These are phyloP conservation scores for Hemicentrotus pulcherrimus DNA, from an alignment of 35 echinoderm and acorn worm genomes.

Conservation along the genomic window DNA sequence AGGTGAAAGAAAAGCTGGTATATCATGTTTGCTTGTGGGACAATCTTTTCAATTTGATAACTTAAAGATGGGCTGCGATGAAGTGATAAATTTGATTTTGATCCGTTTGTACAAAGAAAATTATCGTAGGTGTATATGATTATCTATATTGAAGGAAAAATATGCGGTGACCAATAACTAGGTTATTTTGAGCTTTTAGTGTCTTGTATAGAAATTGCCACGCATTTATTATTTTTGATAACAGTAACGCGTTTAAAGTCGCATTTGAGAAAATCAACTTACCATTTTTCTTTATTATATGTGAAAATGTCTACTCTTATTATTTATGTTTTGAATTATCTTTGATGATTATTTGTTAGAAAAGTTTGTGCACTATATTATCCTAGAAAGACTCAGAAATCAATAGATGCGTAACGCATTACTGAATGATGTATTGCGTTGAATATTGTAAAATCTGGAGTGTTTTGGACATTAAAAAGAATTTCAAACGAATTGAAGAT, in stretches of 20 bases:
- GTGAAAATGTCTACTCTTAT: not conserved
- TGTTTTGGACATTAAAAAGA: not conserved
- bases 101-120: not conserved
- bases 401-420: not conserved
- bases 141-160: not conserved
- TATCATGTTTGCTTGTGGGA: not conserved
- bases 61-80: not conserved
- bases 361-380: not conserved
- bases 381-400: conserved; percentile 18
- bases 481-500: not conserved
- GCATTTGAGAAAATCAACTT: not conserved
- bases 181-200: not conserved
- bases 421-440: conserved; percentile 3
- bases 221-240: conserved; percentile 41
- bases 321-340: not conserved
- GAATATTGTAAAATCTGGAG: conserved; percentile 29
- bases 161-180: conserved; percentile 26
- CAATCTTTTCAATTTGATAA: not conserved
- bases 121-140: conserved; percentile 31
- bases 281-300: not conserved
- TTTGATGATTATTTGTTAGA: not conserved
- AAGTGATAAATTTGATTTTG: not conserved
- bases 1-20: not conserved
- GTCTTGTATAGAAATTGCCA: conserved; percentile 26
- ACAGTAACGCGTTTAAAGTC: not conserved